A percentile compares a stretch with the other conserved stretches of the same genome.
Conservation (phyloP, 2,797 vertebrate genomes). For the Gastrophryne carolinensis region DNA sequence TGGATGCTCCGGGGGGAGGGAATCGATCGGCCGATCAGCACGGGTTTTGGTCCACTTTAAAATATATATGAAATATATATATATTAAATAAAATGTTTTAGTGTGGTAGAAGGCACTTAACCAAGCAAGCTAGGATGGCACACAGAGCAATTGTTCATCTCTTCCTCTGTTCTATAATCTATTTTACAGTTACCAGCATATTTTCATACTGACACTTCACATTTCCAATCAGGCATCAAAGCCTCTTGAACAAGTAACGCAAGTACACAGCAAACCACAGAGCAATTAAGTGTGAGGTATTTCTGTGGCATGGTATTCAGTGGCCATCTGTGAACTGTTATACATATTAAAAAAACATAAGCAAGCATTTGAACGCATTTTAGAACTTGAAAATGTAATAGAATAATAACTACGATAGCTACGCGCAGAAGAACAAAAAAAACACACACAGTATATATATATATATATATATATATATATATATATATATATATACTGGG, state of each 20-base stretch:
- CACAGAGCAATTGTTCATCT: background rate
- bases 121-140: background rate
- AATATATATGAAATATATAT: too few relatives aligned
- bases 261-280: slow-evolving; percentile 17
- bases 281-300: slow-evolving; percentile 31
- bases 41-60: too few relatives aligned
- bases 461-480: too few relatives aligned
- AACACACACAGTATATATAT: too few relatives aligned
- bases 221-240: slow-evolving; percentile 16
- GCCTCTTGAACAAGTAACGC: slow-evolving; percentile 8
- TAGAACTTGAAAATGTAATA: background rate
- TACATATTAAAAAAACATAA: too few relatives aligned
- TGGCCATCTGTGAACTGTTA: background rate
- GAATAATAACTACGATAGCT: too few relatives aligned
- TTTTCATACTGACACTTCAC: slow-evolving; percentile 19
- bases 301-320: background rate
- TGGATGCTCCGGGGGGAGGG: too few relatives aligned
- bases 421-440: too few relatives aligned
- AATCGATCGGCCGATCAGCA: too few relatives aligned
- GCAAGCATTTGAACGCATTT: background rate
- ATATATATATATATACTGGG: too few relatives aligned
- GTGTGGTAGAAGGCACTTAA: too few relatives aligned
- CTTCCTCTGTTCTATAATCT: background rate
- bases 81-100: too few relatives aligned
- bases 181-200: slow-evolving; percentile 16